These are phyloP conservation scores for Callionymus lyra DNA, from an alignment of 2,113 vertebrate genomes.

Conservation along the genomic window DNA sequence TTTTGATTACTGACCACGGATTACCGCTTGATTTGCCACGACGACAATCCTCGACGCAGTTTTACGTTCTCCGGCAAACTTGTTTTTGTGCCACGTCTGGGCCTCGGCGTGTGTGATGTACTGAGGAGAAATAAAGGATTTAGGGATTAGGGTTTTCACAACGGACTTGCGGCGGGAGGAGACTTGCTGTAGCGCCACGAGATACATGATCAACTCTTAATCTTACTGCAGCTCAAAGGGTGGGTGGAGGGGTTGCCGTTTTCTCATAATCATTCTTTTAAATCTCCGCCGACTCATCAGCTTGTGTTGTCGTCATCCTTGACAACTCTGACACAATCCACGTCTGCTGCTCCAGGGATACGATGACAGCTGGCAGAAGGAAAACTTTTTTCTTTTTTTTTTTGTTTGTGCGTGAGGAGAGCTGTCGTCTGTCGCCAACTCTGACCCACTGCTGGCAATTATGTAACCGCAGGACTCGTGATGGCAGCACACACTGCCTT, in stretches of 20 bases:
- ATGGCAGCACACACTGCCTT: too few relatives aligned
- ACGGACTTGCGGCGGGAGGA: constrained; percentile 41
- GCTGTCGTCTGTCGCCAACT: background rate
- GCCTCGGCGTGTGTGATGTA: constrained; percentile 22
- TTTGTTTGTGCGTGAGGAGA: constrained; percentile 1
- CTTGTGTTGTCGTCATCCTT: constrained; percentile 15
- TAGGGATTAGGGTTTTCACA: constrained; percentile 50
- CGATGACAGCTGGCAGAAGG: constrained; percentile 6
- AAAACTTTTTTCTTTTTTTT: background rate
- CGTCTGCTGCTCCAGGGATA: background rate
- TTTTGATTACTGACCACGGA: constrained; percentile 51
- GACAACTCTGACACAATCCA: constrained; percentile 6
- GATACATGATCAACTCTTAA: constrained; percentile 59
- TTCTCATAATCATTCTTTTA: constrained; percentile 49
- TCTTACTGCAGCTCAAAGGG: constrained; percentile 33
- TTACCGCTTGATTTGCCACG: constrained; percentile 33
- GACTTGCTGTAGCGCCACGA: constrained; percentile 44
- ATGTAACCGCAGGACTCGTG: constrained; percentile 17
- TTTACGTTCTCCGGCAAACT: constrained; percentile 11
- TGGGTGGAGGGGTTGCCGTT: constrained; percentile 26
- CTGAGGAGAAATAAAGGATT: constrained; percentile 56
- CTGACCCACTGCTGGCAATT: constrained; percentile 15
- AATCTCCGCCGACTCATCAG: constrained; percentile 27
- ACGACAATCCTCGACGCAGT: constrained; percentile 35
- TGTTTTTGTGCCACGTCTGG: constrained; percentile 16